phyloP scores from a whole-genome alignment of 1,140 invertebrate species.

The Drosophila seguyi region DNA sequence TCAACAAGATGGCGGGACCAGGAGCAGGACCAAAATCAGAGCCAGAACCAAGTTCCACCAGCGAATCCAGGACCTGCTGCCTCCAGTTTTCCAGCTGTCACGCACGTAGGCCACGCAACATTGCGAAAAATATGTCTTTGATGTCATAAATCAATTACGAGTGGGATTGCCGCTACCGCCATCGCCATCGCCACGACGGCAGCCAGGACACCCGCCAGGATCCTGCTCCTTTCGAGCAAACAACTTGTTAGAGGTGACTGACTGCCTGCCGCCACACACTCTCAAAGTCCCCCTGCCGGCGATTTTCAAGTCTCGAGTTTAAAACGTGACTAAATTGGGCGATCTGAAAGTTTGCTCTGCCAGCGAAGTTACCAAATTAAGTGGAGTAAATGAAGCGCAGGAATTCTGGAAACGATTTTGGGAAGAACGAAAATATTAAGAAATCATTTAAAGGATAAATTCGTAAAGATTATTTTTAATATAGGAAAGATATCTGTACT shows the following conservation, averaged over 20 bases:
- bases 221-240: conserved; percentile 66
- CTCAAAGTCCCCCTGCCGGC: neutral
- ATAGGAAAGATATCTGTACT: no score
- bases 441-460: no score
- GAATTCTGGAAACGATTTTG: conserved; percentile 16
- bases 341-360: conserved; percentile 1
- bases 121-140: conserved; percentile 85
- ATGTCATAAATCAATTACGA: conserved; percentile 85
- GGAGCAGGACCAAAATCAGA: conserved; percentile 46
- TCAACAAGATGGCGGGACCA: conserved; percentile 75
- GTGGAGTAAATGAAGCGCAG: conserved; percentile 59
- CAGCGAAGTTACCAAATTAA: conserved; percentile 36
- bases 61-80: conserved; percentile 10
- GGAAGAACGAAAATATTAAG: no score
- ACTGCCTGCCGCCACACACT: conserved; percentile 5
- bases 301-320: conserved; percentile 64
- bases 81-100: conserved; percentile 67
- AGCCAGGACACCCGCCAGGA: conserved; percentile 35
- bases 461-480: no score
- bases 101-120: conserved; percentile 85
- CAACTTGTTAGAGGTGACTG: conserved; percentile 66
- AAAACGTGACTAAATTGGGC: conserved; percentile 69
- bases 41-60: conserved; percentile 24
- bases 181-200: conserved; percentile 19
- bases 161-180: conserved; percentile 61